phyloP scores from a whole-genome alignment of 2,113 vertebrate genomes.

The Paraplagusia blochii region DNA sequence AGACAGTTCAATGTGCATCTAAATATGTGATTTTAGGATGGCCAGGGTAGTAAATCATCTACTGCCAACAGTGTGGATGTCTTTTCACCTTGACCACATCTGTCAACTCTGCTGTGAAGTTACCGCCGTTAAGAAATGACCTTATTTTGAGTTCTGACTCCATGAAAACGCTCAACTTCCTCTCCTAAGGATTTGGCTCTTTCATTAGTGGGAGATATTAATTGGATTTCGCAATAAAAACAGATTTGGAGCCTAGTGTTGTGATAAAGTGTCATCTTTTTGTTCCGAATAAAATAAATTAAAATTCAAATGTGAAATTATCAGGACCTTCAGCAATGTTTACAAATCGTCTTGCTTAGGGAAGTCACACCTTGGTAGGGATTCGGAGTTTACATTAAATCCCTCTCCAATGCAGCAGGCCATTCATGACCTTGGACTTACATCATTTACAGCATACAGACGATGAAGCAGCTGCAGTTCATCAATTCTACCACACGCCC shows the following conservation, averaged over 20 bases:
- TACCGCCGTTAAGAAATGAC: neutral
- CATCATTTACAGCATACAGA: slow-evolving; percentile 1
- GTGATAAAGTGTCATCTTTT: no score
- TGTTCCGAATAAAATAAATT: neutral
- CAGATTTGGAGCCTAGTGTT: slow-evolving; percentile 4
- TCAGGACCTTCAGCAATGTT: slow-evolving; percentile 11
- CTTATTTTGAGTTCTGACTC: neutral
- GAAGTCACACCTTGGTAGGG: neutral
- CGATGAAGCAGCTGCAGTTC: slow-evolving; percentile 12
- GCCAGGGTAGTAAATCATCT: no score
- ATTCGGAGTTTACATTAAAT: no score
- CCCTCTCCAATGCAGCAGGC: neutral
- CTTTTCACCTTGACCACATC: no score
- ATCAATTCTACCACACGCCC: slow-evolving; percentile 24
- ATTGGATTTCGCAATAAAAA: slow-evolving; percentile 30
- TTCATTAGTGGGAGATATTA: neutral
- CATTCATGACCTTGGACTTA: slow-evolving; percentile 6
- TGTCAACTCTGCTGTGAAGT: no score
- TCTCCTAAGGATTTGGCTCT: slow-evolving; percentile 23
- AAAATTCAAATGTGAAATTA: no score
- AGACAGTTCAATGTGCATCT: no score
- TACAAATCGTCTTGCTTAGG: slow-evolving; percentile 1
- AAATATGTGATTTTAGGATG: no score
- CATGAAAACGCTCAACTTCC: neutral
- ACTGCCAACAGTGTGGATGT: no score